Evolutionary conservation across 92 coral and sea anemone species (phyloP).

Genomic region (Porites cylindrica): DNA sequence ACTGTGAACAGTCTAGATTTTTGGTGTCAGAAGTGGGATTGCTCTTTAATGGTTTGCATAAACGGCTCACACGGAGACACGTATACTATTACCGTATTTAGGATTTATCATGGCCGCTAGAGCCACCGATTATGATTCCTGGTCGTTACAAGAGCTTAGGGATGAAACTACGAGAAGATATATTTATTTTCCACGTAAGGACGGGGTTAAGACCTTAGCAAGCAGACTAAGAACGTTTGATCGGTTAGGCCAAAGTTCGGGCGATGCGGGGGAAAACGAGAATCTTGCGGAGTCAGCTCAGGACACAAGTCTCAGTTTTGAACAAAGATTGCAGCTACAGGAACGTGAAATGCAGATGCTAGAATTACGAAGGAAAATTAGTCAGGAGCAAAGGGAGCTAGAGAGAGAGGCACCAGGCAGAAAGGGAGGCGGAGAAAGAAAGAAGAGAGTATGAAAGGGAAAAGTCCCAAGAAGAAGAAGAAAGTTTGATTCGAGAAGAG

Average conservation of each 20-base stretch:
- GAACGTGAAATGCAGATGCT: constrained; percentile 5
- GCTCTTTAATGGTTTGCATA: too few relatives aligned
- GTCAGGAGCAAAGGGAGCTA: background rate
- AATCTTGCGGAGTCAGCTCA: background rate
- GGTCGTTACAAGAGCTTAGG: background rate
- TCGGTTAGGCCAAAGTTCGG: constrained; percentile 30
- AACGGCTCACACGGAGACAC: too few relatives aligned
- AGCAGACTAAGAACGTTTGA: constrained; percentile 41
- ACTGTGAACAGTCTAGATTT: too few relatives aligned
- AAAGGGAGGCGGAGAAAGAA: background rate
- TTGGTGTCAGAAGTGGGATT: too few relatives aligned
- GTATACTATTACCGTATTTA: too few relatives aligned
- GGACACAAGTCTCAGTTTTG: background rate
- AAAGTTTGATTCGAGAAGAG: background rate
- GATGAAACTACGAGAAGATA: too few relatives aligned
- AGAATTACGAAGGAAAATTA: background rate
- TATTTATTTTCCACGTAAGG: constrained; percentile 11
- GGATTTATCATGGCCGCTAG: too few relatives aligned
- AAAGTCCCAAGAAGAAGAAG: background rate
- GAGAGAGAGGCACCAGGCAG: too few relatives aligned
- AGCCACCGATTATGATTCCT: too few relatives aligned
- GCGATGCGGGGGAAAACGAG: background rate
- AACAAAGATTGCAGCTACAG: background rate
- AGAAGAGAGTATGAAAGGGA: background rate
- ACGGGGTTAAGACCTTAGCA: constrained; percentile 48